These are phyloP conservation scores for Drosophila macrospina DNA, from an alignment of 2,888 invertebrate species.

Conservation along the genomic window DNA sequence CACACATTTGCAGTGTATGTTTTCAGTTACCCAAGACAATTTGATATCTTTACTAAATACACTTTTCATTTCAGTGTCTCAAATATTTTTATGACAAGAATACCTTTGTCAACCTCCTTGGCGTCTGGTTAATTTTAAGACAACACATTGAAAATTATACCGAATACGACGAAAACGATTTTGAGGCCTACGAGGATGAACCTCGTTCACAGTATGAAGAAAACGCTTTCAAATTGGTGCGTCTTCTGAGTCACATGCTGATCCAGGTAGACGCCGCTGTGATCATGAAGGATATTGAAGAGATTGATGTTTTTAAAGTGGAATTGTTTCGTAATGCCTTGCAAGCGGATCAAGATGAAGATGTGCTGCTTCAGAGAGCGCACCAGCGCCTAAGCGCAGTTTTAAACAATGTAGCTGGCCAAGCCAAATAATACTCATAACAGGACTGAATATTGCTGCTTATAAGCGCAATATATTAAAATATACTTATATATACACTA, in stretches of 20 bases:
- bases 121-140: slow-evolving; percentile 76
- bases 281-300: slow-evolving; percentile 42
- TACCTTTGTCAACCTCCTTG: slow-evolving; percentile 77
- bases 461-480: slow-evolving; percentile 45
- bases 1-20: slow-evolving; percentile 79
- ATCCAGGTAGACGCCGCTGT: slow-evolving; percentile 26
- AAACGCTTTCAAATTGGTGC: slow-evolving; percentile 61
- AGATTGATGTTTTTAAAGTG: slow-evolving; percentile 45
- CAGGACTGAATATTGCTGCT: slow-evolving; percentile 72
- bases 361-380: slow-evolving; percentile 59
- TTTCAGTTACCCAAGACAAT: rapidly evolving
- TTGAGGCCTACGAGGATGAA: slow-evolving; percentile 73
- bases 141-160: slow-evolving; percentile 53
- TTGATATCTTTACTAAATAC: not conserved
- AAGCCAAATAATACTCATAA: slow-evolving; percentile 66
- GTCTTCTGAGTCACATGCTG: slow-evolving; percentile 57
- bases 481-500: slow-evolving; percentile 32
- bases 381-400: slow-evolving; percentile 43
- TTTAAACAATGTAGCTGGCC: slow-evolving; percentile 58
- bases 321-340: slow-evolving; percentile 51
- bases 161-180: slow-evolving; percentile 55
- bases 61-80: slow-evolving; percentile 71
- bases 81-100: slow-evolving; percentile 83
- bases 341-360: slow-evolving; percentile 50
- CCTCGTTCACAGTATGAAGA: slow-evolving; percentile 70